Base-by-base conservation (phyloP, 2,888 invertebrate species). In the Aelia acuminata region DNA sequence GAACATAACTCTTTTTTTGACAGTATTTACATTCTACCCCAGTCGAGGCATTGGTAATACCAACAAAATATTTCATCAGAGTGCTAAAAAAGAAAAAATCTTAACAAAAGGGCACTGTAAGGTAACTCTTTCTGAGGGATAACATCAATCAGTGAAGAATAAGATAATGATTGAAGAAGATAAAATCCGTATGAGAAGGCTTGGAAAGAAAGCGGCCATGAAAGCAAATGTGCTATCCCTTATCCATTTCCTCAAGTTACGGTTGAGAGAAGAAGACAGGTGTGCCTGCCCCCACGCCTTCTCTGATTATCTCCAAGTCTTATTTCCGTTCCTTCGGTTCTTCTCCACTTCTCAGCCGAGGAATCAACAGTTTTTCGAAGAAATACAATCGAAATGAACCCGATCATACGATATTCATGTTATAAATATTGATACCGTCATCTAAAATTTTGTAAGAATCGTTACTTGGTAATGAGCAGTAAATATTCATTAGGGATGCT, bases 201-300 rank as follows among this genome's bases (percentile, higher is more conserved):
- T 80, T 13, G n/a, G 43, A 80, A 80, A 43, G 80, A 80, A 80
- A 80, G 80, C 26, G 80, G 31, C 31, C 63, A 63, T 63, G 63
- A 63, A 80, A 80, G 80, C 43, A n/a, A 80, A 80, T 80, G 80
- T 80, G 80, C 80, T 80, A 80, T 80, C 80, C 80, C 43, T 80
- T 80, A 80, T 80, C 43, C 80, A 80, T 43, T 80, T 80, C 39
- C 80, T 80, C 43, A 80, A 80, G 80, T 80, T 80, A 80, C 80
- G 80, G 80, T 80, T 80, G 80, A 43, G 80, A 43, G 80, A n/a
- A 39, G 43, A 43, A 80, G 80, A n/a, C 80, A 80, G 80, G 80
- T 80, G 80, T n/a, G 80, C 80, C 80, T 43, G 43, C 80, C 39
- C 80, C 80, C 80, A 80, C 80, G 80, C 39, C 80, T 80, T 80